These are phyloP conservation scores for Dioctria linearis DNA, from an alignment of 2,888 invertebrate species.

Conservation along the genomic window DNA sequence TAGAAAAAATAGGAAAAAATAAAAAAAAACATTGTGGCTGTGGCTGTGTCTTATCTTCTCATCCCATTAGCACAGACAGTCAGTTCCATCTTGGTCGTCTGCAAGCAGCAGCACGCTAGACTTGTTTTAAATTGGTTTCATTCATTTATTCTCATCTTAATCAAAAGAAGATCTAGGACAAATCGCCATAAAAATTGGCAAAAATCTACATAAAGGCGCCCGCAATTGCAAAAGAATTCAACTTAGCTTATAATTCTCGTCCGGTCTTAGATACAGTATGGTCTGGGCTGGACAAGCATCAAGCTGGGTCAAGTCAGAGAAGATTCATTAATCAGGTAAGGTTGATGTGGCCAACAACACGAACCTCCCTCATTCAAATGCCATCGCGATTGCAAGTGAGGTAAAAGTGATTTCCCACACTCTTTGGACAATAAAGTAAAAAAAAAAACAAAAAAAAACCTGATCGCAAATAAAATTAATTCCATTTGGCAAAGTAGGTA, in stretches of 20 bases:
- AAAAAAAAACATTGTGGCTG: not conserved
- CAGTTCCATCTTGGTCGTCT: not conserved
- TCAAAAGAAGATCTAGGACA: constrained; percentile 37
- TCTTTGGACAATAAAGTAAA: constrained; percentile 45
- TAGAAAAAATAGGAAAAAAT: not conserved
- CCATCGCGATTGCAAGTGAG: constrained; percentile 40
- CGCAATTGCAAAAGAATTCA: constrained; percentile 23
- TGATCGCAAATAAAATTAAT: constrained; percentile 53
- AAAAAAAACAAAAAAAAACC: not conserved
- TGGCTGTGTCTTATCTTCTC: not conserved
- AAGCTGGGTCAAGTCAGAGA: constrained; percentile 35
- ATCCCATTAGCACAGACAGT: not conserved
- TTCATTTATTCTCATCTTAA: constrained; percentile 29
- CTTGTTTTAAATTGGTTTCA: constrained; percentile 21
- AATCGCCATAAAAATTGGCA: constrained; percentile 38
- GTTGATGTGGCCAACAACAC: constrained; percentile 11
- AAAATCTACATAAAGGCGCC: constrained; percentile 26
- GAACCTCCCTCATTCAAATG: constrained; percentile 43
- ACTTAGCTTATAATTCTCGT: constrained; percentile 1
- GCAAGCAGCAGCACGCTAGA: not conserved
- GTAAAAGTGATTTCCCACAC: constrained; percentile 59
- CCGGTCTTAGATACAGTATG: not conserved
- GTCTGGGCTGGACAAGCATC: constrained; percentile 7
- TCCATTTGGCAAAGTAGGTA: constrained; percentile 42
- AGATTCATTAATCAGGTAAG: constrained; percentile 39